phyloP scores from a whole-genome alignment of 2,888 invertebrate species.

The Psylliodes chrysocephalus region DNA sequence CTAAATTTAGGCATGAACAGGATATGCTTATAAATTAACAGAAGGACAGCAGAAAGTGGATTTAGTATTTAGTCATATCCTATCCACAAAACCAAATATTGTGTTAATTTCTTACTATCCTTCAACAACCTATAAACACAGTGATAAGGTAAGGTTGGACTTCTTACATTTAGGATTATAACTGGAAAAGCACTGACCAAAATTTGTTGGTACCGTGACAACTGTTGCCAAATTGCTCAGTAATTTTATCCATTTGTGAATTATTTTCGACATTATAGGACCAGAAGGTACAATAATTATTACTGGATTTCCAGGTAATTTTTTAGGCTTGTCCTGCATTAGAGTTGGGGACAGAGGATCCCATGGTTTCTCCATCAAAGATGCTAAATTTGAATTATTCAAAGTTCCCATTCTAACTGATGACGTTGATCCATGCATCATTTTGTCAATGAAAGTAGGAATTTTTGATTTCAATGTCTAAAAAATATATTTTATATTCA shows the following conservation, averaged over 20 bases:
- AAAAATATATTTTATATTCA: too few species aligned
- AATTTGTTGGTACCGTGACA: slow-evolving; percentile 70
- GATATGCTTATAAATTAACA: too few species aligned
- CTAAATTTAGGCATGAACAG: too few species aligned
- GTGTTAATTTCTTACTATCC: too few species aligned
- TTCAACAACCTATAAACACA: background rate
- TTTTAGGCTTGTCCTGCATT: slow-evolving; percentile 73
- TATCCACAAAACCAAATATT: too few species aligned
- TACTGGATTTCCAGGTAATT: slow-evolving; percentile 76
- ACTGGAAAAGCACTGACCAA: slow-evolving; percentile 57
- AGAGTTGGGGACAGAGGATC: slow-evolving; percentile 74
- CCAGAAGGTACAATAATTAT: slow-evolving; percentile 73
- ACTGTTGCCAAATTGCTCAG: slow-evolving; percentile 76
- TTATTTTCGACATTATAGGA: slow-evolving; percentile 67
- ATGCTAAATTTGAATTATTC: slow-evolving; percentile 72
- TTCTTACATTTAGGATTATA: slow-evolving; percentile 26
- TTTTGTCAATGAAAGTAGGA: slow-evolving; percentile 78
- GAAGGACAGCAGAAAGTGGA: too few species aligned
- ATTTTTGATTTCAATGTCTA: slow-evolving; percentile 73
- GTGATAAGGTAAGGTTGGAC: slow-evolving; percentile 6
- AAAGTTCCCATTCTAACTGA: slow-evolving; percentile 65
- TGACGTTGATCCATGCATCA: slow-evolving; percentile 70
- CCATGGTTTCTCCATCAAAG: slow-evolving; percentile 77
- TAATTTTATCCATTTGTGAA: slow-evolving; percentile 77
- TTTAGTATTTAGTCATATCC: too few species aligned